Percentiles rank a stretch among this genome's conserved stretches.
These are phyloP conservation scores for Perognathus longimembris DNA, from an alignment of 2,113 vertebrate species.

Conservation along the genomic window DNA sequence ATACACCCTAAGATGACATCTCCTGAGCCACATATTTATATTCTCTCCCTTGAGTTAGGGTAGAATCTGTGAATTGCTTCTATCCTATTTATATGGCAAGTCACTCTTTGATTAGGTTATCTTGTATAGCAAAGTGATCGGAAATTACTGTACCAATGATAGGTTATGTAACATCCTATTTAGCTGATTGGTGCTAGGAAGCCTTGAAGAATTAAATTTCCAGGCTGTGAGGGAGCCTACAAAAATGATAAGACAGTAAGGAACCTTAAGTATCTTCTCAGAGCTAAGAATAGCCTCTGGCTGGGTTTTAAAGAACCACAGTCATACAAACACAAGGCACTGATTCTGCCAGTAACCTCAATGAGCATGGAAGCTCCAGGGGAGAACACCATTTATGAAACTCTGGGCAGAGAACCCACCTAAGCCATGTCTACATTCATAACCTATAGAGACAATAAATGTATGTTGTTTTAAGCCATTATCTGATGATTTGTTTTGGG, in stretches of 20 bases:
- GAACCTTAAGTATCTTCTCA: neutral
- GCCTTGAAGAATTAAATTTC: neutral
- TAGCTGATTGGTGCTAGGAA: neutral
- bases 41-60: neutral
- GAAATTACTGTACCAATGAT: neutral
- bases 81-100: neutral
- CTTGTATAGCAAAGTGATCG: neutral
- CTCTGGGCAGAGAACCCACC: neutral
- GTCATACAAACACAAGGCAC: neutral
- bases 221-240: neutral
- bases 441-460: neutral
- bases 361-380: neutral
- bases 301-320: neutral
- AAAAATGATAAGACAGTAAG: neutral
- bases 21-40: neutral
- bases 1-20: neutral
- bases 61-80: conserved; percentile 30
- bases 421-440: neutral
- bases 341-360: neutral
- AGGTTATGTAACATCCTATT: neutral
- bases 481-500: too few species aligned
- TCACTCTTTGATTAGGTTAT: neutral
- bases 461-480: neutral
- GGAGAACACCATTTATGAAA: neutral
- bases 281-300: neutral